Conservation (phyloP, 2,113 vertebrate species). For the Marmota flaviventris region DNA sequence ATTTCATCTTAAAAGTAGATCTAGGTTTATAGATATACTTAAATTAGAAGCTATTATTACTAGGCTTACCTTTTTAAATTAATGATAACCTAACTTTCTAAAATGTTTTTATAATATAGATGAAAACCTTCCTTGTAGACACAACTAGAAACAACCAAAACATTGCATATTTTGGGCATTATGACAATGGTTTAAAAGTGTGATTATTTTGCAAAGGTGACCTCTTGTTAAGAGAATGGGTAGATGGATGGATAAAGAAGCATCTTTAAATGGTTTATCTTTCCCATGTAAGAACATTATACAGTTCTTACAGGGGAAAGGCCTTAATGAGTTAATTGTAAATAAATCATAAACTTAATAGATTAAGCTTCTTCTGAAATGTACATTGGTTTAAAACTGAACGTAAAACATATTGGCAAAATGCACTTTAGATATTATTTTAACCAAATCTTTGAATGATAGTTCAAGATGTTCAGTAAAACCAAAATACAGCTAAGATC, state of each 20-base stretch:
- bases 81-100: neutral
- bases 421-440: slow-evolving; percentile 60
- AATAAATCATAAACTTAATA: slow-evolving; percentile 39
- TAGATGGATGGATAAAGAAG: neutral
- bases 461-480: slow-evolving; percentile 56
- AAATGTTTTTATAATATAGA: neutral
- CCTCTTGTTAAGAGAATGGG: neutral
- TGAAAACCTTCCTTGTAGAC: neutral
- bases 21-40: neutral
- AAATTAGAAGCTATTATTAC: neutral
- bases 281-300: neutral
- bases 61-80: neutral
- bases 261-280: neutral
- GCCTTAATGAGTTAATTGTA: slow-evolving; percentile 36
- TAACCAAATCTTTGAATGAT: slow-evolving; percentile 65
- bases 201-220: slow-evolving; percentile 29
- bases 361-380: slow-evolving; percentile 53
- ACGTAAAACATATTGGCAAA: slow-evolving; percentile 19
- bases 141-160: slow-evolving; percentile 29
- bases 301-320: neutral
- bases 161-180: neutral
- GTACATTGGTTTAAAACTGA: slow-evolving; percentile 35
- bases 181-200: neutral
- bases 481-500: slow-evolving; percentile 72
- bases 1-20: neutral